These are phyloP conservation scores for Pteruthius melanotis DNA, from an alignment of 2,113 vertebrate species.

Conservation along the genomic window DNA sequence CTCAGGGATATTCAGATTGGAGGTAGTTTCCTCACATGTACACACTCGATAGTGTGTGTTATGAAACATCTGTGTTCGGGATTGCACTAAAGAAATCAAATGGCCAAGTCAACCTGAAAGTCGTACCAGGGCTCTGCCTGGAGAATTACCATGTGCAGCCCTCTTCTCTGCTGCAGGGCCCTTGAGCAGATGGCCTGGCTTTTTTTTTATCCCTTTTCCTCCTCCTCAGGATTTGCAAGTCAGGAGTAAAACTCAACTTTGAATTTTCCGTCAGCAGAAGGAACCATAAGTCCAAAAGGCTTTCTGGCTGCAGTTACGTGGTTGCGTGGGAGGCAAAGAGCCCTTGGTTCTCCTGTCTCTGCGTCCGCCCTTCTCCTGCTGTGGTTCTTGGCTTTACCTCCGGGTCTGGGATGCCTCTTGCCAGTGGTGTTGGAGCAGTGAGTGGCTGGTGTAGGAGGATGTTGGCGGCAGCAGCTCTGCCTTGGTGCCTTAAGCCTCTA, in stretches of 20 bases:
- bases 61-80: slow-evolving; percentile 51
- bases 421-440: not conserved
- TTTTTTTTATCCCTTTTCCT: not conserved
- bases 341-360: not conserved
- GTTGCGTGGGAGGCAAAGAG: not conserved
- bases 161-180: not conserved
- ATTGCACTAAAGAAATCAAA: not conserved
- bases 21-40: slow-evolving; percentile 16
- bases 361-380: not conserved
- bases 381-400: not conserved
- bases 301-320: not conserved
- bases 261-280: not conserved
- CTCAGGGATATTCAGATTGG: slow-evolving; percentile 43
- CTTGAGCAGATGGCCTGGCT: slow-evolving; percentile 35
- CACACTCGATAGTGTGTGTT: not conserved
- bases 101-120: slow-evolving; percentile 40
- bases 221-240: slow-evolving; percentile 28
- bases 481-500: not conserved
- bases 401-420: not conserved
- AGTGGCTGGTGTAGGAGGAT: not conserved
- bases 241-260: slow-evolving; percentile 24
- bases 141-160: not conserved
- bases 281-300: not conserved
- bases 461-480: not conserved
- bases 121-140: not conserved